These are phyloP conservation scores for Epinephelus cyanopodus DNA, from an alignment of 2,113 vertebrate species.

Conservation along the genomic window DNA sequence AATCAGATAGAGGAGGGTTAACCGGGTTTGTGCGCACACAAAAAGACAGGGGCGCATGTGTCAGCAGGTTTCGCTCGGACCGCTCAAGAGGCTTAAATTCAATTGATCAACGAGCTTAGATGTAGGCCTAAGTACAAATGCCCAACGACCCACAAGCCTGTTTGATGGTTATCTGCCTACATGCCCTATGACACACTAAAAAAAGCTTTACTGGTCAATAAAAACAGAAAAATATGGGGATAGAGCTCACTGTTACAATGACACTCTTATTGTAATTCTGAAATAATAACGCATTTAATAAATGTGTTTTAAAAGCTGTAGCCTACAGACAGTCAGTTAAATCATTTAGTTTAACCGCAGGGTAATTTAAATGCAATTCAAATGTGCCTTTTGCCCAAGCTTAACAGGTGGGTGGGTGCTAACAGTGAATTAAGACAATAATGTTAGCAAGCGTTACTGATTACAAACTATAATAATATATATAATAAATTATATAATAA, in stretches of 20 bases:
- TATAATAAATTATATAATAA: too few species aligned
- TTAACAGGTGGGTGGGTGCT: slow-evolving; percentile 54
- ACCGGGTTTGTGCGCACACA: slow-evolving; percentile 69
- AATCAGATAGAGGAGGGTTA: slow-evolving; percentile 52
- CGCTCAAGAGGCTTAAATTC: slow-evolving; percentile 86
- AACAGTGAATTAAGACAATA: neutral
- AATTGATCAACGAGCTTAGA: slow-evolving; percentile 86
- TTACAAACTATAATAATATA: too few species aligned
- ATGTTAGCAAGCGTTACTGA: neutral
- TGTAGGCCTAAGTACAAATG: slow-evolving; percentile 78
- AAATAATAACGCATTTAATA: neutral
- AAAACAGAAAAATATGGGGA: neutral
- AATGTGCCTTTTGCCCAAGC: neutral
- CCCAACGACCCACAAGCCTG: slow-evolving; percentile 61
- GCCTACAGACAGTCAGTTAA: neutral
- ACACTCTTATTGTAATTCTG: too few species aligned
- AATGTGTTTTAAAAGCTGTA: neutral
- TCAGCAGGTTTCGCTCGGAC: slow-evolving; percentile 84
- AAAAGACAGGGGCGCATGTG: slow-evolving; percentile 82
- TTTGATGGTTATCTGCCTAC: slow-evolving; percentile 59
- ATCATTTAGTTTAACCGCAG: neutral
- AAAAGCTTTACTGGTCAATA: neutral
- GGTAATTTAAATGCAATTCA: neutral
- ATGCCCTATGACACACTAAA: slow-evolving; percentile 3
- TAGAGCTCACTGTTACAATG: neutral